Conservation (phyloP, 2,113 vertebrate species). For the Pedetes capensis region DNA sequence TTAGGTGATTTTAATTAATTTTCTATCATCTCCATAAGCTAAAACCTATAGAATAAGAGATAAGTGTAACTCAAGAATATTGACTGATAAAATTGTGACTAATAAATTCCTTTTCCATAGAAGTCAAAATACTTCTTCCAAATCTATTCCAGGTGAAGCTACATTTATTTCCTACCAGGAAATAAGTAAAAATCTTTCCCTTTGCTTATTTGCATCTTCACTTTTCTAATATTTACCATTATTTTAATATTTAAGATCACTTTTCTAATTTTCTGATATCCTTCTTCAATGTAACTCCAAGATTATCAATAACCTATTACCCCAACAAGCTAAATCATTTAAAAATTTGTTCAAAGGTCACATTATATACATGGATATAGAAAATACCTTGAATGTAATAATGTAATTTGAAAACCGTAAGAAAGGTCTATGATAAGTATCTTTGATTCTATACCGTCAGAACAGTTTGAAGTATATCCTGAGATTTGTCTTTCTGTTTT, state of each 20-base stretch:
- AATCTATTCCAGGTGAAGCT: neutral
- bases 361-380: neutral
- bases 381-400: neutral
- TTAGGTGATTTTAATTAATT: slow-evolving; percentile 41
- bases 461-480: neutral
- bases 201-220: neutral
- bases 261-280: neutral
- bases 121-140: neutral
- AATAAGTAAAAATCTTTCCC: neutral
- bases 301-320: neutral
- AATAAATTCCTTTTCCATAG: neutral
- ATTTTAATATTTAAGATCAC: neutral
- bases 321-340: neutral
- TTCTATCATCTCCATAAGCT: neutral
- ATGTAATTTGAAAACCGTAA: neutral
- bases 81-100: neutral
- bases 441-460: neutral
- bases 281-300: neutral
- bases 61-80: neutral
- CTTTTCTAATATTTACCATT: neutral
- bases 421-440: neutral
- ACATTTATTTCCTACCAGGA: neutral
- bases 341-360: neutral
- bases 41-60: neutral
- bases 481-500: neutral